phyloP scores from a whole-genome alignment of 1,140 invertebrate genomes.

The Tetramorium alpestre region DNA sequence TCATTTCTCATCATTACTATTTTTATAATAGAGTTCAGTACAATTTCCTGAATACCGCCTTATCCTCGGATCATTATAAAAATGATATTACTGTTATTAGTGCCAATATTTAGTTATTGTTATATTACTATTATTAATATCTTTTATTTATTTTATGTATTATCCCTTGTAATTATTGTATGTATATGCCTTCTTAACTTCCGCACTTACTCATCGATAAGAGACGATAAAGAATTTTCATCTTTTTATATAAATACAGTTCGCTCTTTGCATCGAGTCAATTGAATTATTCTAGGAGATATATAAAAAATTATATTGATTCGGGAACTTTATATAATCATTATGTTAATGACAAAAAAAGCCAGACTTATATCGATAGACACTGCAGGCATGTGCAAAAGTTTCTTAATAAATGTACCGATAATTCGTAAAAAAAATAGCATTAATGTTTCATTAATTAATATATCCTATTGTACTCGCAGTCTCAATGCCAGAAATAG shows the following conservation, averaged over 20 bases:
- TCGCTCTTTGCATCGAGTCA: constrained; percentile 6
- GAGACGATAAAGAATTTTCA: constrained; percentile 9
- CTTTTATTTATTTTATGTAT: constrained; percentile 53
- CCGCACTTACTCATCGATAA: constrained; percentile 9
- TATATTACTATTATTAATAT: constrained; percentile 46
- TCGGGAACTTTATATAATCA: not conserved
- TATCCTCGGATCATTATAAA: constrained; percentile 8
- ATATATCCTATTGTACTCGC: constrained; percentile 11
- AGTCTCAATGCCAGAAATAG: not conserved
- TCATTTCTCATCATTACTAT: constrained; percentile 9
- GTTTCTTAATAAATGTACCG: constrained; percentile 27
- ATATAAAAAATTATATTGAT: constrained; percentile 30
- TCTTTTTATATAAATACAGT: constrained; percentile 18
- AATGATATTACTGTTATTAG: constrained; percentile 54
- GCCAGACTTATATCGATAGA: constrained; percentile 4
- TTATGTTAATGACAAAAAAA: constrained; percentile 12
- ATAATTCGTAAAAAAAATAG: constrained; percentile 17
- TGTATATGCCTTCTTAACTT: constrained; percentile 29
- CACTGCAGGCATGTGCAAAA: constrained; percentile 37
- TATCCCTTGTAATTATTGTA: constrained; percentile 54
- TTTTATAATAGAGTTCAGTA: constrained; percentile 14
- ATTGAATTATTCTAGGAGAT: constrained; percentile 43
- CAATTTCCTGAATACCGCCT: constrained; percentile 17
- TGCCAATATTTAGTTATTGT: constrained; percentile 43
- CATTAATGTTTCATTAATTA: constrained; percentile 13